These are phyloP conservation scores for Orientallactaga sibirica DNA, from an alignment of 2,797 vertebrate genomes.

Conservation along the genomic window DNA sequence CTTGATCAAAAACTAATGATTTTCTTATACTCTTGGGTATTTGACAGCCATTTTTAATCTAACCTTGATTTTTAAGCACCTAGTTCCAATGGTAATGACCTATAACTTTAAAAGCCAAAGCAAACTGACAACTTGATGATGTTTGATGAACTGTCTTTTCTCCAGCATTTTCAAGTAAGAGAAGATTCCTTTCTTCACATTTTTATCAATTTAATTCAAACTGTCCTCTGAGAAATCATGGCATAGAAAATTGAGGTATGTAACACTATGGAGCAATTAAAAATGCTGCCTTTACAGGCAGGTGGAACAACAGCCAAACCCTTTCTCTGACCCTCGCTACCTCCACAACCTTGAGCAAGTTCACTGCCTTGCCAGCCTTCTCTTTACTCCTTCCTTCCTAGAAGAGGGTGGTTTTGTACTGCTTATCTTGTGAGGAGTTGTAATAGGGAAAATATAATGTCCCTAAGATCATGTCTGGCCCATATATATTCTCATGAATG, in stretches of 20 bases:
- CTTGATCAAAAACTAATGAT: conserved; percentile 12
- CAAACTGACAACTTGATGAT: conserved; percentile 29
- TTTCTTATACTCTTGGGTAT: conserved; percentile 44
- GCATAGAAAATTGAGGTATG: neutral
- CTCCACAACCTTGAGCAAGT: neutral
- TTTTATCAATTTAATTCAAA: conserved; percentile 35
- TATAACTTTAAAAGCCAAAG: conserved; percentile 44
- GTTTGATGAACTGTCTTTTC: conserved; percentile 23
- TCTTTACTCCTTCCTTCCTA: neutral
- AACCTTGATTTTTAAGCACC: neutral
- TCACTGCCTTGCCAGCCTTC: neutral
- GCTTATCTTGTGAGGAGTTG: neutral
- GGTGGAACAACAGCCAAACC: neutral
- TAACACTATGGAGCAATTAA: neutral
- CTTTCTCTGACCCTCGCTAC: neutral
- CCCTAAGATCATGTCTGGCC: neutral
- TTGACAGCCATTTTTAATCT: conserved; percentile 25
- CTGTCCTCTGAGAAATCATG: neutral
- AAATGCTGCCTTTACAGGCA: neutral
- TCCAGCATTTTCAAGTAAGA: conserved; percentile 12
- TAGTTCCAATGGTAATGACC: neutral
- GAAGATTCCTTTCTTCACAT: conserved; percentile 37
- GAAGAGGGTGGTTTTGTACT: neutral
- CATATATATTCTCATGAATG: neutral
- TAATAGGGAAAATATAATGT: neutral